Evolutionary conservation across 2,888 invertebrate species (phyloP).

Genomic region (Zelleria hepariella): DNA sequence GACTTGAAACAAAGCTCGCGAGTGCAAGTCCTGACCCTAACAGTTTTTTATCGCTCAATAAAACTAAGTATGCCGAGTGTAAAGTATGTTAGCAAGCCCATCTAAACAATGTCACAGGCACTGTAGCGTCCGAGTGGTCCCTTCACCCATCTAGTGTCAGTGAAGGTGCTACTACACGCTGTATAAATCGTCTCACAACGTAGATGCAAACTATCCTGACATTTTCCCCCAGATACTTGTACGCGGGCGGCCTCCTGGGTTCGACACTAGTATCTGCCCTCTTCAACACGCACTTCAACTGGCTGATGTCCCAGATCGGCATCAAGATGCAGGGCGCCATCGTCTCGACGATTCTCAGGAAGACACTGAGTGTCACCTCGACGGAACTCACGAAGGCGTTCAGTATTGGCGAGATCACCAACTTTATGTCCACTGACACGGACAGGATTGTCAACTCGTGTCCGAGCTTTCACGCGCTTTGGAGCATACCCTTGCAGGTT

Average conservation of each 20-base stretch:
- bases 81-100: too few species aligned
- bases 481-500: conserved; percentile 96
- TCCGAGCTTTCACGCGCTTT: conserved; percentile 95
- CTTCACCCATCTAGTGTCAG: too few species aligned
- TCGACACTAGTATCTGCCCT: conserved; percentile 75
- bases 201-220: too few species aligned
- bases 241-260: conserved; percentile 50
- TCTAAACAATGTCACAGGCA: too few species aligned
- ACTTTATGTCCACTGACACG: conserved; percentile 97
- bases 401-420: conserved; percentile 89
- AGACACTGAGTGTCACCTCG: conserved; percentile 60
- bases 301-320: conserved; percentile 85
- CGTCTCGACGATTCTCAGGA: conserved; percentile 79
- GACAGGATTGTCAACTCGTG: conserved; percentile 96
- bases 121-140: too few species aligned
- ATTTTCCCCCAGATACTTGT: conserved; percentile 39
- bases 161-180: too few species aligned
- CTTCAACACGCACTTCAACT: conserved; percentile 90
- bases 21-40: too few species aligned
- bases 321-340: conserved; percentile 90
- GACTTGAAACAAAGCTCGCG: too few species aligned
- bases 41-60: too few species aligned
- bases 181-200: too few species aligned
- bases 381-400: conserved; percentile 56
- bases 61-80: too few species aligned